phyloP scores from a whole-genome alignment of 2,113 vertebrate species.

The Mus pahari region DNA sequence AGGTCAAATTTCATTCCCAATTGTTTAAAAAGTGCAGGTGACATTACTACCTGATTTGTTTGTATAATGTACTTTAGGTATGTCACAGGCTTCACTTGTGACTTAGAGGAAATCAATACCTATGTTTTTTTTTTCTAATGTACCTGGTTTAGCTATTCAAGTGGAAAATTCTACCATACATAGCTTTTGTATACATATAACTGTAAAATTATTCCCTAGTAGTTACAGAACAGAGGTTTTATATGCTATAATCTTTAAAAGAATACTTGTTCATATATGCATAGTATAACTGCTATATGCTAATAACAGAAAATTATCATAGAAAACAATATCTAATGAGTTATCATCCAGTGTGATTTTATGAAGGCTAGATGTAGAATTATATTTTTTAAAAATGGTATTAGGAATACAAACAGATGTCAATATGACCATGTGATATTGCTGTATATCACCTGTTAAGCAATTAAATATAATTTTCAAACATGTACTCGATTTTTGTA shows the following conservation, averaged over 20 bases:
- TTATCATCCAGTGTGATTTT: neutral
- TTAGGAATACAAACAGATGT: neutral
- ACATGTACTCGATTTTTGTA: neutral
- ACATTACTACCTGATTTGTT: slow-evolving; percentile 5
- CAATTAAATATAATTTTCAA: neutral
- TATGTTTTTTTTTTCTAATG: neutral
- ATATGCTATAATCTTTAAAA: slow-evolving; percentile 2
- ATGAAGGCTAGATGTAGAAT: neutral
- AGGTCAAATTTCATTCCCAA: slow-evolving; percentile 28
- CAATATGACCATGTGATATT: neutral
- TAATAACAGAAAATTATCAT: neutral
- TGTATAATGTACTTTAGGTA: slow-evolving; percentile 67
- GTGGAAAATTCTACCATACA: neutral
- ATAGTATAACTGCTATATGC: neutral
- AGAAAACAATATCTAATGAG: neutral
- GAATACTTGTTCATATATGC: neutral
- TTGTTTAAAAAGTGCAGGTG: slow-evolving; percentile 19
- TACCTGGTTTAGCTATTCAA: slow-evolving; percentile 10
- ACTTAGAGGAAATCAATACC: slow-evolving; percentile 2
- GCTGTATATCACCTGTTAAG: neutral
- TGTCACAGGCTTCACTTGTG: neutral
- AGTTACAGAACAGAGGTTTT: neutral
- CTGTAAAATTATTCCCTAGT: neutral
- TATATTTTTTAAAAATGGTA: neutral
- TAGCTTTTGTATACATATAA: neutral